Percentiles rank a stretch among this genome's conserved stretches.
These are phyloP conservation scores for Equus quagga DNA, from an alignment of 2,113 vertebrate species.

Conservation along the genomic window DNA sequence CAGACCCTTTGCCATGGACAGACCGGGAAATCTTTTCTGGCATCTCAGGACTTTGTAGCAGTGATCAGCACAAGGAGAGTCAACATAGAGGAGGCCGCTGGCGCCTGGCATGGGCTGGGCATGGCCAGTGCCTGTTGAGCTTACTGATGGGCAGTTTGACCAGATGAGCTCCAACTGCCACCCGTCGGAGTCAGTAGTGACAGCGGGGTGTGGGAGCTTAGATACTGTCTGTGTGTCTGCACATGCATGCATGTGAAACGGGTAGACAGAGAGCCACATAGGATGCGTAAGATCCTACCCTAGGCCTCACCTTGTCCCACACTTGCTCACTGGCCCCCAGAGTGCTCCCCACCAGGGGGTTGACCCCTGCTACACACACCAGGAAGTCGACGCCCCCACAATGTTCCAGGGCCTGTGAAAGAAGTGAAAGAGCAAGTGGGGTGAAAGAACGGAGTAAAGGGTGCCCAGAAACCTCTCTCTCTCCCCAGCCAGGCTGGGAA, in stretches of 20 bases:
- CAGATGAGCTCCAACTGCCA: neutral
- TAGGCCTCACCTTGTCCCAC: constrained; percentile 90
- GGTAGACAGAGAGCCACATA: no score
- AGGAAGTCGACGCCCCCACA: constrained; percentile 89
- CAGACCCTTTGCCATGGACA: neutral
- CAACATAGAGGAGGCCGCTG: neutral
- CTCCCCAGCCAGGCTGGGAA: neutral
- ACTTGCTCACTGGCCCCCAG: constrained; percentile 89
- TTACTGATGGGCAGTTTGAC: neutral
- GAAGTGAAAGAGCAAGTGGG: neutral
- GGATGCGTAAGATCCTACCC: neutral
- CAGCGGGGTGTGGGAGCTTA: neutral
- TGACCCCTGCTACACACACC: neutral
- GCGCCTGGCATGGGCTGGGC: neutral
- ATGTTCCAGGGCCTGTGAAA: constrained; percentile 75
- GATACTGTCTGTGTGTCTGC: neutral
- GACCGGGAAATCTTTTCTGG: neutral
- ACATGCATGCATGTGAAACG: neutral
- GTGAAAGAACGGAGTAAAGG: neutral
- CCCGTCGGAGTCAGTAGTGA: neutral
- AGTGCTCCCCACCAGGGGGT: constrained; percentile 84
- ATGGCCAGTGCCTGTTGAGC: neutral
- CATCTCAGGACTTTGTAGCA: neutral
- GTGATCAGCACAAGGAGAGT: neutral
- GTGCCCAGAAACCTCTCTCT: neutral